Evolutionary conservation across 2,888 invertebrate genomes (phyloP).

Genomic region (Sclerodermus sp.): DNA sequence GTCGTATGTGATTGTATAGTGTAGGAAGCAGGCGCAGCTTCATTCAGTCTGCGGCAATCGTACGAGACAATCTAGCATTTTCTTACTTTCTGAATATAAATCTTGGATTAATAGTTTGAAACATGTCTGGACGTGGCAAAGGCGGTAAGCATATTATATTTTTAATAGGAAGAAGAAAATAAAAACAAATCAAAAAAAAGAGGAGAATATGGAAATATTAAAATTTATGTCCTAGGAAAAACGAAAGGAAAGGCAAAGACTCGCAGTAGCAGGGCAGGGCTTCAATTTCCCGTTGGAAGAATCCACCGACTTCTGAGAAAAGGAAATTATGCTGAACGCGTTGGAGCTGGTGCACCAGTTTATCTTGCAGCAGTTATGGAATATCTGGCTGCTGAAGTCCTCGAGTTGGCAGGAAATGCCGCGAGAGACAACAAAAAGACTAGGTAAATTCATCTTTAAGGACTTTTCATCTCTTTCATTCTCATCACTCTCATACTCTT

Average conservation of each 20-base stretch:
- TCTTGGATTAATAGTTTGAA: neutral
- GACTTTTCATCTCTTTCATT: neutral
- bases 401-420: slow-evolving; percentile 67
- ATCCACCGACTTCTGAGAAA: slow-evolving; percentile 64
- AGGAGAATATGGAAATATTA: neutral
- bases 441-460: slow-evolving; percentile 43
- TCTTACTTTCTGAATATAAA: too few relatives aligned
- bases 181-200: neutral
- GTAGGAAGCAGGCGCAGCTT: too few relatives aligned
- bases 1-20: too few relatives aligned
- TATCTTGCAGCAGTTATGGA: slow-evolving; percentile 65
- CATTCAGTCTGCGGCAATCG: slow-evolving; percentile 26
- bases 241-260: slow-evolving; percentile 50
- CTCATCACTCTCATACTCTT: neutral
- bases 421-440: slow-evolving; percentile 70
- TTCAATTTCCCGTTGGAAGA: slow-evolving; percentile 63
- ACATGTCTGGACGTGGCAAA: slow-evolving; percentile 45
- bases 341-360: slow-evolving; percentile 62
- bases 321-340: slow-evolving; percentile 65
- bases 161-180: too few relatives aligned
- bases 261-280: slow-evolving; percentile 60
- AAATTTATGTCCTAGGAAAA: slow-evolving; percentile 32
- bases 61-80: too few relatives aligned
- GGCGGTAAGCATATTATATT: slow-evolving; percentile 34
- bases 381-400: slow-evolving; percentile 69